Conservation (phyloP, 2,797 vertebrate species). For the Acipenser ruthenus region DNA sequence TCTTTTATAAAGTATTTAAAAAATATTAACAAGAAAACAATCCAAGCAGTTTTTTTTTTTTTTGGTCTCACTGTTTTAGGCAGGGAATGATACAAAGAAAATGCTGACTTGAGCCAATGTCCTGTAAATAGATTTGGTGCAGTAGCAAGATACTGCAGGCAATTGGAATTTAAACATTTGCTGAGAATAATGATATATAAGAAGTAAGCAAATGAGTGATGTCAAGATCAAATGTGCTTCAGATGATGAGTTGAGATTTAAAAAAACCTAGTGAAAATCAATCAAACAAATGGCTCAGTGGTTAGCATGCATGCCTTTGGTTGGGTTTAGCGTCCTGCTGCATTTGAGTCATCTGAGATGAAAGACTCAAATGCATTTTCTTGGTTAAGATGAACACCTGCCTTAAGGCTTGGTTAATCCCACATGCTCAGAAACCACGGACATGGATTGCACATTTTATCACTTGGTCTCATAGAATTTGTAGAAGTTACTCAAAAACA, state of each 20-base stretch:
- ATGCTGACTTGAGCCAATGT: too few species aligned
- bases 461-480: not conserved
- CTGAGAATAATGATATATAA: too few species aligned
- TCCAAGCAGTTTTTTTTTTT: too few species aligned
- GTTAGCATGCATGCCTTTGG: not conserved
- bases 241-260: too few species aligned
- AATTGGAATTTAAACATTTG: too few species aligned
- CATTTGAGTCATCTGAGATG: slow-evolving; percentile 4
- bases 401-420: not conserved
- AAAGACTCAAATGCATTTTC: slow-evolving; percentile 8
- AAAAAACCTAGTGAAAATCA: not conserved
- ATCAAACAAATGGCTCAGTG: not conserved
- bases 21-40: too few species aligned
- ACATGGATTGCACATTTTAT: not conserved
- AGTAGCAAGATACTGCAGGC: too few species aligned
- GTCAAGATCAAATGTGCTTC: not conserved
- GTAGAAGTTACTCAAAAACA: too few species aligned
- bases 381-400: not conserved
- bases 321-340: slow-evolving; percentile 3
- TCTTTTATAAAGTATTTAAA: too few species aligned
- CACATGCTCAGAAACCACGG: slow-evolving; percentile 4
- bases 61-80: too few species aligned
- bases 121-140: too few species aligned
- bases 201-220: slow-evolving; percentile 4
- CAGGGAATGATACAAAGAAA: too few species aligned